Percentiles rank a stretch among this genome's conserved stretches.
Conservation (phyloP, 1,140 invertebrate species). For the Cheumatopsyche charites region DNA sequence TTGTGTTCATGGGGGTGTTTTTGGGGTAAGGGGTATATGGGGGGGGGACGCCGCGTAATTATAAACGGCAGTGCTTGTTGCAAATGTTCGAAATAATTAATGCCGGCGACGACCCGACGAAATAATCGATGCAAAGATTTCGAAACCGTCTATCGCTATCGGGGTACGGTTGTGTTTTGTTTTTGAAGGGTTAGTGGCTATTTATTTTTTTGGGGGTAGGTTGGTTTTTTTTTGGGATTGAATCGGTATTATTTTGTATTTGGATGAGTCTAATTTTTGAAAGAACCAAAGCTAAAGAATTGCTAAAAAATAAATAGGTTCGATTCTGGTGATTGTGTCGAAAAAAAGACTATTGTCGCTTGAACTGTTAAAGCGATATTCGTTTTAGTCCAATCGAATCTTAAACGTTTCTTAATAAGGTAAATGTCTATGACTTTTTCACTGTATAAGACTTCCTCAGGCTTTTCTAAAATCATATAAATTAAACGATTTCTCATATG, state of each 20-base stretch:
- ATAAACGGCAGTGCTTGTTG: constrained; percentile 50
- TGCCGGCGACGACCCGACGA: constrained; percentile 51
- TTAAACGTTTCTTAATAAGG: too few relatives aligned
- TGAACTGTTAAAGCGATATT: too few relatives aligned
- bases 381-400: too few relatives aligned
- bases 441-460: too few relatives aligned
- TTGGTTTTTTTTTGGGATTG: neutral
- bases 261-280: neutral
- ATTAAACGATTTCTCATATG: too few relatives aligned
- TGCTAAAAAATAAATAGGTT: too few relatives aligned
- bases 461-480: too few relatives aligned
- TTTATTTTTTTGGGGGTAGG: neutral
- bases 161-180: neutral
- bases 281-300: too few relatives aligned
- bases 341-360: too few relatives aligned
- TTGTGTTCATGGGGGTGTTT: constrained; percentile 43
- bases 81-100: constrained; percentile 50
- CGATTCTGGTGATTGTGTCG: too few relatives aligned
- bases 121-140: constrained; percentile 50
- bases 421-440: too few relatives aligned
- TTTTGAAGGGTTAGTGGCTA: too few relatives aligned
- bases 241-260: neutral
- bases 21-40: constrained; percentile 39
- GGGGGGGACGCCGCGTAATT: constrained; percentile 54
- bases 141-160: constrained; percentile 28